Base-by-base conservation (phyloP, 2,113 vertebrate genomes). In the Heloderma charlesbogerti region DNA sequence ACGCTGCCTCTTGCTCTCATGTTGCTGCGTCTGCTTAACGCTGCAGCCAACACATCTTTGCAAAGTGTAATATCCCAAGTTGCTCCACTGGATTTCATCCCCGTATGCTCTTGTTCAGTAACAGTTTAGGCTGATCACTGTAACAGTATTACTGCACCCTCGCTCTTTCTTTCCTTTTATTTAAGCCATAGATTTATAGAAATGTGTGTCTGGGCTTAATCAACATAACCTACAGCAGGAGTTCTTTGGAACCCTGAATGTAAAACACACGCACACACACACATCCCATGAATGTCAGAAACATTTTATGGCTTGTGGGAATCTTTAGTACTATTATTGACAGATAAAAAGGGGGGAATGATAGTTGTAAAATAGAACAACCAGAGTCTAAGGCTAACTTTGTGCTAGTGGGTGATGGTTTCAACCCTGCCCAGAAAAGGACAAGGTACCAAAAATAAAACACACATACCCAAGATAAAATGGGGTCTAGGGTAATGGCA, bases 221-320 rank as follows among this genome's bases (percentile, higher is more conserved):
- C 90, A 96, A 92, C 85, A 93, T 94, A 95, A 95, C 91, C 90
- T 96, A 95, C 83, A 93, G 66, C 10, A 0, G 37, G 82, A n/a
- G 88, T 92, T 92, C 93, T 96, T 95, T 96, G 93, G 96, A 96
- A 95, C 86, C 2, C 1, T 15, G 92, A 60, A 84, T 95, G 90
- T 94, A 75, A 96, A 96, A 96, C 51, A 67, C 18, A 51, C 7
- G 18, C 4, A n/a, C 37, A 83, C 4, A 22, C 8, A 45, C 29
- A n/a, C 4, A 45, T 1, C 84, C 91, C 94, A 91, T 86, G 94
- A 96, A 91, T 94, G 93, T 96, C 94, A 95, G 91, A 95, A 96
- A 94, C 63, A 77, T 92, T 95, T 96, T 92, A 80, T 75, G 92
- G 87, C 93, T 95, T 87, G 71, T 90, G 90, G 92, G 84, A 91